Percentiles rank a stretch among this genome's conserved stretches.
Evolutionary conservation across 2,888 invertebrate genomes (phyloP).

Genomic region (Athrips mouffetella): DNA sequence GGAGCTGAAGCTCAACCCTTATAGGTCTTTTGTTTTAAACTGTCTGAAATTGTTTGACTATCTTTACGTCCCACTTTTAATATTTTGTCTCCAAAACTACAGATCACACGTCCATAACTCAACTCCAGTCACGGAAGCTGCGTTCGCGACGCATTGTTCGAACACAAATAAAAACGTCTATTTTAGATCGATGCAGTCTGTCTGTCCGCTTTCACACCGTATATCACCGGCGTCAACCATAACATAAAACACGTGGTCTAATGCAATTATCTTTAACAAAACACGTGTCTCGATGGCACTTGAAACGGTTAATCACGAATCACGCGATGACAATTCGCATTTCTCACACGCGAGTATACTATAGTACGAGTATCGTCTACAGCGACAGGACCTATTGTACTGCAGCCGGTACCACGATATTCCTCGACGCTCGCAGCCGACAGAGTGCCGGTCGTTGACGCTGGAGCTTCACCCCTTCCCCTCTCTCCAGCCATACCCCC

Average conservation of each 20-base stretch:
- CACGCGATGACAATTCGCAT: neutral
- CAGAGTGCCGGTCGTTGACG: conserved; percentile 76
- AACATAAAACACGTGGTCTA: conserved; percentile 41
- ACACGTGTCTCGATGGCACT: conserved; percentile 32
- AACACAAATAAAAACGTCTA: conserved; percentile 58
- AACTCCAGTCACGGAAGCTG: conserved; percentile 35
- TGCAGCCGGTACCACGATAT: conserved; percentile 47
- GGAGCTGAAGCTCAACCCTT: too few relatives aligned
- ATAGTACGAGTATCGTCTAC: neutral
- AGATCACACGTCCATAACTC: conserved; percentile 28
- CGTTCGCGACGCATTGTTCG: conserved; percentile 44
- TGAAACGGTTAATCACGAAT: neutral
- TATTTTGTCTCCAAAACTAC: neutral
- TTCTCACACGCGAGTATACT: neutral
- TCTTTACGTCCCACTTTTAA: too few relatives aligned
- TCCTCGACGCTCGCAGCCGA: conserved; percentile 61
- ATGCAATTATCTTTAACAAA: conserved; percentile 31
- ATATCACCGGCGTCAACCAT: conserved; percentile 33
- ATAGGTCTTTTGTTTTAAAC: too few relatives aligned
- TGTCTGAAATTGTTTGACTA: too few relatives aligned
- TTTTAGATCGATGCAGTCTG: conserved; percentile 57
- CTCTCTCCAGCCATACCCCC: conserved; percentile 56
- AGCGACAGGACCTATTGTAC: too few relatives aligned
- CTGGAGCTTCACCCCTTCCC: conserved; percentile 49
- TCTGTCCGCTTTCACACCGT: conserved; percentile 53